These are phyloP conservation scores for Osmerus mordax DNA, from an alignment of 2,113 vertebrate genomes.

Conservation along the genomic window DNA sequence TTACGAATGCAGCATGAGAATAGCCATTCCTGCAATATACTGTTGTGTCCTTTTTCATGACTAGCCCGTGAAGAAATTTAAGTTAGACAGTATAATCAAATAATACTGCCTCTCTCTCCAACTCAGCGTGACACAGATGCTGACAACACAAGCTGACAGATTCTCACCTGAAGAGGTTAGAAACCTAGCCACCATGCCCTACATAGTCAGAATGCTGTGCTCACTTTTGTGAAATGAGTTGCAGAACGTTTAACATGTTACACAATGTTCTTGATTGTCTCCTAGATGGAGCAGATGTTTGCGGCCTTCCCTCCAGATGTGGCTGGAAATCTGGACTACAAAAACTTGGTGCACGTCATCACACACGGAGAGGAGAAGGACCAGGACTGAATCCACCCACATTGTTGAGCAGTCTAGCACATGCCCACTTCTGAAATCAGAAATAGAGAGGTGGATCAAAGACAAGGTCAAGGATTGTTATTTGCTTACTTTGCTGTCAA, in stretches of 20 bases:
- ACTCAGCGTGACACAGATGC: slow-evolving; percentile 87
- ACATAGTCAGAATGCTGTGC: too few species aligned
- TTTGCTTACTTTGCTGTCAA: too few species aligned
- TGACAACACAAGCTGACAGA: slow-evolving; percentile 91
- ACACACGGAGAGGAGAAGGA: slow-evolving; percentile 97
- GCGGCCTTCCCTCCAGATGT: slow-evolving; percentile 91
- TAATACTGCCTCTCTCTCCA: slow-evolving; percentile 18
- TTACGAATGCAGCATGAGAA: too few species aligned
- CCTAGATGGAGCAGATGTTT: slow-evolving; percentile 94
- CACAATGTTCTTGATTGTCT: background rate
- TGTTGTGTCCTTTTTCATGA: too few species aligned
- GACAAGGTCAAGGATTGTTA: too few species aligned
- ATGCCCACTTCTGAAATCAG: too few species aligned
- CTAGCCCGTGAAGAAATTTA: too few species aligned
- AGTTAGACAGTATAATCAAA: too few species aligned
- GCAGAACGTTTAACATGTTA: background rate
- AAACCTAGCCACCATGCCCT: background rate
- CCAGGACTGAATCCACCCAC: slow-evolving; percentile 62
- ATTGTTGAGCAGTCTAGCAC: too few species aligned
- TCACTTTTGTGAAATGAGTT: too few species aligned
- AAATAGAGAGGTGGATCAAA: too few species aligned
- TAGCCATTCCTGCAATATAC: too few species aligned
- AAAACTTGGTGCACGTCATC: slow-evolving; percentile 94
- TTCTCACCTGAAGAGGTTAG: slow-evolving; percentile 90
- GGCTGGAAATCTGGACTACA: slow-evolving; percentile 92